phyloP scores from a whole-genome alignment of 2,888 invertebrate genomes.

The Caprella mutica region DNA sequence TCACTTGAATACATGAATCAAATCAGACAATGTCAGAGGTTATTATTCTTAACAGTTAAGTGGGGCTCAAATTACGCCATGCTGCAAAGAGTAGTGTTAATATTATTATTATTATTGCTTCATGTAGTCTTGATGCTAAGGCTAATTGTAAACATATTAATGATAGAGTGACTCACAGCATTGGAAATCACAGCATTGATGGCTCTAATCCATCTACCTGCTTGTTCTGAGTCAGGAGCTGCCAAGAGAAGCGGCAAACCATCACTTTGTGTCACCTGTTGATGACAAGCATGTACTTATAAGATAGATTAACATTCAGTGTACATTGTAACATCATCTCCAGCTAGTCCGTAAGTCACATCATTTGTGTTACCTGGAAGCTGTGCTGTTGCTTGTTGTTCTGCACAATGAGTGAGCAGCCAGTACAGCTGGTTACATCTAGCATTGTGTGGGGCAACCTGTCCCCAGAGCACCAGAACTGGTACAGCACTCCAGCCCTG shows the following conservation, averaged over 20 bases:
- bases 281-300: not conserved
- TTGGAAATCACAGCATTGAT: not conserved
- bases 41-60: too few species aligned
- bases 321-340: not conserved
- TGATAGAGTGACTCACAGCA: not conserved
- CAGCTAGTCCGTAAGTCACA: not conserved
- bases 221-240: not conserved
- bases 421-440: conserved; percentile 6
- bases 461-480: conserved; percentile 10
- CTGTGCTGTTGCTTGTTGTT: conserved; percentile 4
- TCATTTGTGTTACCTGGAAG: not conserved
- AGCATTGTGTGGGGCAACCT: conserved; percentile 7
- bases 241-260: conserved; percentile 4
- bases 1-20: too few species aligned
- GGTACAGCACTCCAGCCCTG: conserved; percentile 10
- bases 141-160: too few species aligned
- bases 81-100: too few species aligned
- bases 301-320: not conserved
- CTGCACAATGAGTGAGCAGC: not conserved
- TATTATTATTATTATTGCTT: too few species aligned
- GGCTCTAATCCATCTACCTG: not conserved
- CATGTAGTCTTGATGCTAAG: too few species aligned
- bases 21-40: too few species aligned
- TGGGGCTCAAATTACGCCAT: too few species aligned
- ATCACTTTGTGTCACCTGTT: conserved; percentile 3